Evolutionary conservation across 2,113 vertebrate species (phyloP).

Genomic region (Chloebia gouldiae): DNA sequence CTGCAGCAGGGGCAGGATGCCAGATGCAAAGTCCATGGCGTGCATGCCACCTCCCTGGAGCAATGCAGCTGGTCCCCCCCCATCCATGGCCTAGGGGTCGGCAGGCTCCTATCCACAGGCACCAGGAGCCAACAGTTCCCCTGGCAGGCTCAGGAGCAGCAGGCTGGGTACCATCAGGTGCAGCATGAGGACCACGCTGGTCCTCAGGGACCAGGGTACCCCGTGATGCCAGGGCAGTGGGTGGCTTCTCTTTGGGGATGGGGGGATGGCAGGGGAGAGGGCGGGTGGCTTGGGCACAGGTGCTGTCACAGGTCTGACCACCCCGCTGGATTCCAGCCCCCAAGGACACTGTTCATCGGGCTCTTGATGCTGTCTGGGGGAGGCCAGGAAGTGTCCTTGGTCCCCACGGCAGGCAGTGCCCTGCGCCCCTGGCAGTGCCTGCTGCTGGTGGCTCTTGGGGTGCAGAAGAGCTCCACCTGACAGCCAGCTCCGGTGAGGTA

Average conservation of each 20-base stretch:
- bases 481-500: conserved; percentile 37
- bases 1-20: rapidly evolving
- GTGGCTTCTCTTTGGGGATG: neutral
- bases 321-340: neutral
- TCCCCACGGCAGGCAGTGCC: neutral
- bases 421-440: neutral
- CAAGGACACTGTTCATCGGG: neutral
- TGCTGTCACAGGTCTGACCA: neutral
- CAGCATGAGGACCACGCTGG: neutral
- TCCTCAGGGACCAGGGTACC: rapidly evolving
- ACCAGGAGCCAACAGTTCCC: neutral
- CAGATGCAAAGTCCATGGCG: rapidly evolving
- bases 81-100: neutral
- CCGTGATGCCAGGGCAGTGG: rapidly evolving
- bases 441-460: neutral
- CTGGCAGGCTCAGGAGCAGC: neutral
- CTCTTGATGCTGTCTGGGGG: neutral
- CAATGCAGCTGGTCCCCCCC: rapidly evolving
- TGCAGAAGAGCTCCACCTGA: neutral
- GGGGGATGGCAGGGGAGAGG: neutral
- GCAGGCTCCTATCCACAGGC: rapidly evolving
- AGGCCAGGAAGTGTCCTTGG: neutral
- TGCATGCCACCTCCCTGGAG: neutral
- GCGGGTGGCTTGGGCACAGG: neutral
- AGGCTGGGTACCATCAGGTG: neutral